A percentile compares a stretch with the other conserved stretches of the same genome.
These are phyloP conservation scores for Crossoptilon crossoptilon DNA, from an alignment of 2,797 vertebrate species.

Conservation along the genomic window DNA sequence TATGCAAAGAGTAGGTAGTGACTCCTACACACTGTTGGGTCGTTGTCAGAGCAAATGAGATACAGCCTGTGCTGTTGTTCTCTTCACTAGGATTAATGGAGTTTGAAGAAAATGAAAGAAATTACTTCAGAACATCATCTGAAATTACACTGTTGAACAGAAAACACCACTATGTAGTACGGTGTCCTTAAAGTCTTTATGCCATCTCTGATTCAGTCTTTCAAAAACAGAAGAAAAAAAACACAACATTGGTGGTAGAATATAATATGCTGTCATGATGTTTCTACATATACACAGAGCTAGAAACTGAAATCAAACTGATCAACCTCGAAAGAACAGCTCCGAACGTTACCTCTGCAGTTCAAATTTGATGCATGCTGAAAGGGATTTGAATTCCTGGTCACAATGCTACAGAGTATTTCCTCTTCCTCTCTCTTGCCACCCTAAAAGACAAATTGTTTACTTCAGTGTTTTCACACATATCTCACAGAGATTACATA, in stretches of 20 bases:
- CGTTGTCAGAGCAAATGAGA: conserved; percentile 1
- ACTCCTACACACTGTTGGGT: neutral
- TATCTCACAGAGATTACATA: neutral
- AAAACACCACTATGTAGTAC: neutral
- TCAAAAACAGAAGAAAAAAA: neutral
- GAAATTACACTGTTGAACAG: conserved; percentile 29
- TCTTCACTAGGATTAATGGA: conserved; percentile 46
- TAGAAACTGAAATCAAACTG: conserved; percentile 16
- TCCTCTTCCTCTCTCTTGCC: neutral
- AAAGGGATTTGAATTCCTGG: conserved; percentile 5
- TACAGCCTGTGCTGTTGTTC: neutral
- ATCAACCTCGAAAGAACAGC: neutral
- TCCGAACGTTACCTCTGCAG: neutral
- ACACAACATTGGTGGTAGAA: neutral
- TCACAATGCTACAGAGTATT: neutral
- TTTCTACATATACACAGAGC: conserved; percentile 10
- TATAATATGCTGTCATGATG: neutral
- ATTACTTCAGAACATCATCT: conserved; percentile 46
- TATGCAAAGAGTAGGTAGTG: neutral
- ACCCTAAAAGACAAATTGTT: conserved; percentile 5
- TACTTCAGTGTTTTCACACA: neutral
- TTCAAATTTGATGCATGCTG: neutral
- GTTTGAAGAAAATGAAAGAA: conserved; percentile 63
- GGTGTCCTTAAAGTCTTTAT: conserved; percentile 11
- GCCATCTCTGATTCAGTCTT: conserved; percentile 39